Evolutionary conservation across 2,113 vertebrate species (phyloP).

Genomic region (Dipodomys spectabilis): DNA sequence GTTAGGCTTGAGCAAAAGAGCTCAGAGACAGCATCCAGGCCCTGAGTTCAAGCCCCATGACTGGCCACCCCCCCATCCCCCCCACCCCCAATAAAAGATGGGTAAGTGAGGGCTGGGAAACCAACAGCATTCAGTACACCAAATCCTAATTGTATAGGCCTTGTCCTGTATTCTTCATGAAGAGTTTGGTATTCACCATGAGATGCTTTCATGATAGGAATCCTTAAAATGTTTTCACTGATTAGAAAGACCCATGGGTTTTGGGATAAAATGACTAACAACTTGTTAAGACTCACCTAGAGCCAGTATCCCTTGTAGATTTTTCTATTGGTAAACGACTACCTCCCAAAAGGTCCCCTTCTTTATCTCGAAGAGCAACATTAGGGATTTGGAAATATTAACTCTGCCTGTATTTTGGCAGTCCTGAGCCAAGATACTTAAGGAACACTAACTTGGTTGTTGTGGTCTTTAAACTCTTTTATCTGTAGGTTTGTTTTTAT

Average conservation of each 20-base stretch:
- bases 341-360: neutral
- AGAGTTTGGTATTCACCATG: neutral
- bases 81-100: neutral
- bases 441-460: neutral
- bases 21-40: no score
- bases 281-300: neutral
- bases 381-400: neutral
- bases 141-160: neutral
- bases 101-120: neutral
- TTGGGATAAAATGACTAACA: constrained; percentile 1
- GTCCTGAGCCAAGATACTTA: neutral
- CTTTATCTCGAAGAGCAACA: neutral
- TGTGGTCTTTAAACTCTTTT: neutral
- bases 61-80: no score
- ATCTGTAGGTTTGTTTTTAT: neutral
- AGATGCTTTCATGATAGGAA: neutral
- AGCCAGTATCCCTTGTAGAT: neutral
- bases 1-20: no score
- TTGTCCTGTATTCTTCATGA: neutral
- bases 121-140: neutral
- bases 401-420: neutral
- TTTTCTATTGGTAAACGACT: neutral
- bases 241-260: neutral
- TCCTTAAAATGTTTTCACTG: neutral
- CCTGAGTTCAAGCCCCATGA: no score